These are phyloP conservation scores for Microplitis deprimator DNA, from an alignment of 2,888 invertebrate species.

Conservation along the genomic window DNA sequence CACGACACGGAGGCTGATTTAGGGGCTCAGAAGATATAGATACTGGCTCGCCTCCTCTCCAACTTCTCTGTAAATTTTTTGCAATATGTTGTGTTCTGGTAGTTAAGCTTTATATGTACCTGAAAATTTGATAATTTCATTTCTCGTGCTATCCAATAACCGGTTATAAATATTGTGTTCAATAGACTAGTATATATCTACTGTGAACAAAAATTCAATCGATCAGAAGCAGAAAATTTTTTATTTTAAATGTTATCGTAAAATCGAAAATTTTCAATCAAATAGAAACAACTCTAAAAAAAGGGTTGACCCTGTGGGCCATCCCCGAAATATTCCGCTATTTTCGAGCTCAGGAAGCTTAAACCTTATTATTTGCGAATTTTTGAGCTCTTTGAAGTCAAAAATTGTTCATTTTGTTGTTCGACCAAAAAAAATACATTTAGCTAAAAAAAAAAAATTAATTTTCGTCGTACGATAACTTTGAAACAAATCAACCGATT, in stretches of 20 bases:
- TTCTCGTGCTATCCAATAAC: background rate
- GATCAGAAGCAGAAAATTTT: background rate
- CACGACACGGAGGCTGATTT: conserved; percentile 71
- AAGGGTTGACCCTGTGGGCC: too few relatives aligned
- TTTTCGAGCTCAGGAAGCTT: too few relatives aligned
- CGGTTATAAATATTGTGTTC: background rate
- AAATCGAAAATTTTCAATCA: too few relatives aligned
- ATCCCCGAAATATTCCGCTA: too few relatives aligned
- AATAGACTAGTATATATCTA: background rate
- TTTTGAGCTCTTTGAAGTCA: too few relatives aligned
- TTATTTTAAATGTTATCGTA: background rate
- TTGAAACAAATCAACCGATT: too few relatives aligned
- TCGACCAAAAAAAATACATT: too few relatives aligned
- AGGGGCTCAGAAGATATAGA: conserved; percentile 69
- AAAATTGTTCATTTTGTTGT: too few relatives aligned
- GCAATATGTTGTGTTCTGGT: conserved; percentile 54
- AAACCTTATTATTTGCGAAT: too few relatives aligned
- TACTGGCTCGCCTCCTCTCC: conserved; percentile 42
- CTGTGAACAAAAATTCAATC: background rate
- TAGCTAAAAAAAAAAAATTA: too few relatives aligned
- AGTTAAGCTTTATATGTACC: conserved; percentile 44
- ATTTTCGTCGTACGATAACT: too few relatives aligned
- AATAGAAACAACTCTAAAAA: too few relatives aligned
- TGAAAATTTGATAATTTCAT: conserved; percentile 31
- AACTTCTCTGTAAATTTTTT: conserved; percentile 60